Evolutionary conservation across 2,888 invertebrate species (phyloP), one percentile per base, ranked within the genome.

Genomic region (Sialis lutaria): DNA sequence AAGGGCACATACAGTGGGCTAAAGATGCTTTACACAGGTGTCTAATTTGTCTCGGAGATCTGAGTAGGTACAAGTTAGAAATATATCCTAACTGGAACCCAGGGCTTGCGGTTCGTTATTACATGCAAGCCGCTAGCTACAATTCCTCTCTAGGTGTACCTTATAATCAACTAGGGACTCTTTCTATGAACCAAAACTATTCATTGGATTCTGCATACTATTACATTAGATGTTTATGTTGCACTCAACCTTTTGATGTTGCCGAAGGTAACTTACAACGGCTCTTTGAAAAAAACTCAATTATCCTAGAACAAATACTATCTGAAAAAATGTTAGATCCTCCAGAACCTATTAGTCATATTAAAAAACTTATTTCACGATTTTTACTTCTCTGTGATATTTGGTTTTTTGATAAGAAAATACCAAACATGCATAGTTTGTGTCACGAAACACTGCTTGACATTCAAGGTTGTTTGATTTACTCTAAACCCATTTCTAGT

Each of bases 111-210:
- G 79, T 82, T 48, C 76, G 88, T 49, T 93, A 88, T 62, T 95
- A 95, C 64, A 75, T 80, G 52, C 82, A 86, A 68, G 89, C 90
- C 37, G 75, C 85, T 51, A 75, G 78, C 51, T 71, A 83, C 50
- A 82, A 85, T 62, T 78, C 82, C 43, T 75, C 78, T 32, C 76
- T 78, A 61, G 93, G 93, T 42, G 89, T 91, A 84, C 90, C 95
- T 2, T 86, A 89, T 60, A 95, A 96, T 67, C 95, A 95, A 66
- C 70, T 96, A 54, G 95, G 92, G 1, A 93, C 91, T 12, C 65
- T 96, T 45, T 81, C 81, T 50, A 79, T 83, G 54, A 81, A 77
- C 45, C 79, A 75, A 58, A 88, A 88, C 64, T 81, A 82, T 60
- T 83, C 84, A 57, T 68, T 92, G 50, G 89, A 92, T 64, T 89